Conservation (phyloP, 2,888 invertebrate genomes). For the Caenorhabditis imperialis region DNA sequence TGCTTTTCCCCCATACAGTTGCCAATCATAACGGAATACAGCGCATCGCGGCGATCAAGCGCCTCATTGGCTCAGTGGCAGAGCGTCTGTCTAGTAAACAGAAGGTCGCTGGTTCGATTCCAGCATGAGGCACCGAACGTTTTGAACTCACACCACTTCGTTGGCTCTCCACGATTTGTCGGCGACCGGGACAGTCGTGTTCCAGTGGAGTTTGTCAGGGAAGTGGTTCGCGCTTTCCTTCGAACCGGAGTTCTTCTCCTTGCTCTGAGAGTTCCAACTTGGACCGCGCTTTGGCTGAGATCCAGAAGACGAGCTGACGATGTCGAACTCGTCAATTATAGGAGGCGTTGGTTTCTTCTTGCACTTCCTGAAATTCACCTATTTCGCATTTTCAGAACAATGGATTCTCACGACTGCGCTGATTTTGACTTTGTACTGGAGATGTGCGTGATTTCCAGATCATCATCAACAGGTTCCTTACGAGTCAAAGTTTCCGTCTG, state of each 20-base stretch:
- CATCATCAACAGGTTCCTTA: not conserved
- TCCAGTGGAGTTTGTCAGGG: not conserved
- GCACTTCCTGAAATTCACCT: too few species aligned
- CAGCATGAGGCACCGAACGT: not conserved
- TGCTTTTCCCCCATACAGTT: too few species aligned
- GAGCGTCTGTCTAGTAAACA: constrained; percentile 74
- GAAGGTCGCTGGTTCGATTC: not conserved
- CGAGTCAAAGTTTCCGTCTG: constrained; percentile 22
- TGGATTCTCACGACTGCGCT: too few species aligned
- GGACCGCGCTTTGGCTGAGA: constrained; percentile 7
- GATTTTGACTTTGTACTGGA: too few species aligned
- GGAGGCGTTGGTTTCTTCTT: too few species aligned
- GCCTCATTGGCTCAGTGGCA: constrained; percentile 74
- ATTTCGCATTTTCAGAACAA: too few species aligned
- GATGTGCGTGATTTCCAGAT: too few species aligned
- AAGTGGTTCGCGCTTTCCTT: constrained; percentile 17
- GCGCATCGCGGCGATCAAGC: too few species aligned
- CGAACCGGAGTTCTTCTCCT: not conserved
- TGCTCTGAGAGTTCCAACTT: not conserved
- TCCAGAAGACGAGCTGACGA: not conserved
- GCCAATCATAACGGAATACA: too few species aligned
- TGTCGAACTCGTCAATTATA: not conserved
- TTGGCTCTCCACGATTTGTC: constrained; percentile 28
- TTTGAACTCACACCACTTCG: constrained; percentile 8
- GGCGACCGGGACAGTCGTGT: constrained; percentile 8